A percentile compares a stretch with the other conserved stretches of the same genome.
phyloP scores from a whole-genome alignment of 2,888 invertebrate genomes.

The Carabus problematicus region DNA sequence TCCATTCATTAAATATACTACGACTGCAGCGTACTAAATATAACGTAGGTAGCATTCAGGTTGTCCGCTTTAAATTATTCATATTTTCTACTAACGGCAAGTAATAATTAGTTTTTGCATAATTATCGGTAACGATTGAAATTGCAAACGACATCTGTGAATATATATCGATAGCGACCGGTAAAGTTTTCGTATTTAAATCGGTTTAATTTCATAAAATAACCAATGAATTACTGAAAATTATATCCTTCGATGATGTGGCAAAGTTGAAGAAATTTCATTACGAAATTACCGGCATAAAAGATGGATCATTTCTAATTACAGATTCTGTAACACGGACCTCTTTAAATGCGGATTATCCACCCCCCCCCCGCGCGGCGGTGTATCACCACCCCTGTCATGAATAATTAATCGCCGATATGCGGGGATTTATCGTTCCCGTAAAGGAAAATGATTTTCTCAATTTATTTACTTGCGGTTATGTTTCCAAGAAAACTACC shows the following conservation, averaged over 20 bases:
- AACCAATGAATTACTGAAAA: constrained; percentile 40
- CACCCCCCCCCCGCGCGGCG: neutral
- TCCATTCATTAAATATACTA: no score
- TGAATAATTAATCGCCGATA: constrained; percentile 29
- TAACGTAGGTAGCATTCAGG: no score
- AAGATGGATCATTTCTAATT: constrained; percentile 42
- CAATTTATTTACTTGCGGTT: no score
- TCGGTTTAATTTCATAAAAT: constrained; percentile 38
- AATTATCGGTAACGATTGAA: constrained; percentile 5
- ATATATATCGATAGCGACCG: constrained; percentile 13
- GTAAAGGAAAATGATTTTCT: constrained; percentile 7
- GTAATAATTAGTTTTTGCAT: neutral
- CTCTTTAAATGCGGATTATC: constrained; percentile 21
- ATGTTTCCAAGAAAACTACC: no score
- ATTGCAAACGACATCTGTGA: neutral
- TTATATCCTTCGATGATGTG: constrained; percentile 30
- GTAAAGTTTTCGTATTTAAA: constrained; percentile 11
- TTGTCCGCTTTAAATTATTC: no score
- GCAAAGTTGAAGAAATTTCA: constrained; percentile 38
- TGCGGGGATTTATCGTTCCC: constrained; percentile 2
- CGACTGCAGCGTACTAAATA: no score
- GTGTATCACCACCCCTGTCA: constrained; percentile 13
- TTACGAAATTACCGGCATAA: constrained; percentile 39
- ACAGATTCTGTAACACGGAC: constrained; percentile 26
- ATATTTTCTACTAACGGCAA: no score